phyloP scores from a whole-genome alignment of 2,888 invertebrate genomes.

The Cristatella mucedo region DNA sequence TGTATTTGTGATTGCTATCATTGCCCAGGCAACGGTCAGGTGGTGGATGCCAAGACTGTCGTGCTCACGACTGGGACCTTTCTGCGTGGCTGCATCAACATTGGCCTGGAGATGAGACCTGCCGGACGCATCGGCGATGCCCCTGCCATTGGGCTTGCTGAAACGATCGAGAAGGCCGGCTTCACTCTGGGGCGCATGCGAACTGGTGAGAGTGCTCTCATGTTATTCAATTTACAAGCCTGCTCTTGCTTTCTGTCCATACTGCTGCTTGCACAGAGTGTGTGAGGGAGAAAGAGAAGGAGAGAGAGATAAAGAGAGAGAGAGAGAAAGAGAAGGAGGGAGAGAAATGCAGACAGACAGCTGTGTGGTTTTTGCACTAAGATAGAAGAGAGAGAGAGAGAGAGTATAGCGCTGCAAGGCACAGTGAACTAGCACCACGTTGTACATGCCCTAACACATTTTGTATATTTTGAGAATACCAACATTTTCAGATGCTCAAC shows the following conservation, averaged over 20 bases:
- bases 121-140: conserved; percentile 68
- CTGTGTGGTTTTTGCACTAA: no score
- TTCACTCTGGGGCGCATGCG: conserved; percentile 63
- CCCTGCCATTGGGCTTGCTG: conserved; percentile 53
- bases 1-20: background rate
- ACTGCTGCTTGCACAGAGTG: no score
- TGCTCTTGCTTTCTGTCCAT: background rate
- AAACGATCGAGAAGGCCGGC: conserved; percentile 53
- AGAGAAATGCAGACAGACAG: no score
- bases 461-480: no score
- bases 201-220: conserved; percentile 47
- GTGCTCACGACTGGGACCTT: conserved; percentile 78
- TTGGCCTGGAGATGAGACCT: conserved; percentile 55
- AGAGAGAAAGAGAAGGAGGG: no score
- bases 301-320: no score
- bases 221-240: background rate
- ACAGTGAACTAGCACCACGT: no score
- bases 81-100: conserved; percentile 64
- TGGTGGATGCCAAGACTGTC: conserved; percentile 46
- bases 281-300: no score
- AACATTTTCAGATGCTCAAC: no score
- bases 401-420: no score
- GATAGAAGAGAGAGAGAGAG: no score
- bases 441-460: no score
- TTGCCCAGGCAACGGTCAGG: conserved; percentile 22